phyloP scores from a whole-genome alignment of 2,888 invertebrate species.

The Blastobasis lacticolella region DNA sequence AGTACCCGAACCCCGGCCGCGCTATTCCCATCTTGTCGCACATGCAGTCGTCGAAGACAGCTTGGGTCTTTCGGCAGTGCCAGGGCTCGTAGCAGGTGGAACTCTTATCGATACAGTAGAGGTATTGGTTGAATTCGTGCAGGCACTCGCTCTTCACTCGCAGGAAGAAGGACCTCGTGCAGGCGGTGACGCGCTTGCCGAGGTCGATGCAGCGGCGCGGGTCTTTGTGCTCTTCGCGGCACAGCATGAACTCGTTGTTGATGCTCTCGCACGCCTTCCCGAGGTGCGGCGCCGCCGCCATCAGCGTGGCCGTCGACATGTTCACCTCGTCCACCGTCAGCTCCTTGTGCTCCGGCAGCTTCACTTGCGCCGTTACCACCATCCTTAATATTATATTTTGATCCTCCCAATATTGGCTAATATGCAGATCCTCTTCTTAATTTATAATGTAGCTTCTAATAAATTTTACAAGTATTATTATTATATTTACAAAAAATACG shows the following conservation, averaged over 20 bases:
- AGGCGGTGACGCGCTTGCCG: constrained; percentile 88
- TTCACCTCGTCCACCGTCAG: constrained; percentile 86
- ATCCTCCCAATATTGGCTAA: too few relatives aligned
- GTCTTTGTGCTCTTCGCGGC: constrained; percentile 86
- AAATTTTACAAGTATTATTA: too few relatives aligned
- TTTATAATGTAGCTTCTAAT: too few relatives aligned
- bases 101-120: constrained; percentile 82
- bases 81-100: constrained; percentile 80
- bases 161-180: constrained; percentile 64
- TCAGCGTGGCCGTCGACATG: constrained; percentile 85
- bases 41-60: constrained; percentile 87
- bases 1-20: constrained; percentile 88
- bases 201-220: constrained; percentile 88
- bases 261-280: constrained; percentile 92
- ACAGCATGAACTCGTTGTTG: constrained; percentile 96
- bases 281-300: constrained; percentile 90
- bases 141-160: constrained; percentile 86
- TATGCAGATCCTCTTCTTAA: too few relatives aligned
- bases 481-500: too few relatives aligned
- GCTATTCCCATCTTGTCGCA: constrained; percentile 82
- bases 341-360: constrained; percentile 86
- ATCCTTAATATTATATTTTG: constrained; percentile 38
- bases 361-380: constrained; percentile 77
- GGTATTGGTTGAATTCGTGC: constrained; percentile 89
- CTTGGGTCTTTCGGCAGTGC: constrained; percentile 88